phyloP scores from a whole-genome alignment of 2,888 invertebrate species.

The Nineta flava region DNA sequence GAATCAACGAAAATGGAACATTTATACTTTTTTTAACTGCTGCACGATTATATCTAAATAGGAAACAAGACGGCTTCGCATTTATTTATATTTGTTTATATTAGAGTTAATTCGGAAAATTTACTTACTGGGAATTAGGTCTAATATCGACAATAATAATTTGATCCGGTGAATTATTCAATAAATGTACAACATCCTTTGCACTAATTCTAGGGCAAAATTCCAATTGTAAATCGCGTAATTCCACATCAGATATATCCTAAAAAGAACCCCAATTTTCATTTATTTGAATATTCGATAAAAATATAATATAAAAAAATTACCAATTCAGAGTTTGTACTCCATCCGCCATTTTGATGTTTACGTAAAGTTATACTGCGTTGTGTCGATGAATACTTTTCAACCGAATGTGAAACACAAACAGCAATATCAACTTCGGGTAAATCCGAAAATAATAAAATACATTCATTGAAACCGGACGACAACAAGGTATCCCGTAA shows the following conservation, averaged over 20 bases:
- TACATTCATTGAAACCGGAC: conserved; percentile 97
- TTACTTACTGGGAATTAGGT: conserved; percentile 38
- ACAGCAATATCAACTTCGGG: conserved; percentile 93
- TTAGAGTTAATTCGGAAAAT: no score
- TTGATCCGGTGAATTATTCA: conserved; percentile 39
- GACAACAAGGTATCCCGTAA: conserved; percentile 65
- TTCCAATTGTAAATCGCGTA: conserved; percentile 55
- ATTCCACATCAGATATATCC: conserved; percentile 52
- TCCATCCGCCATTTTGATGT: conserved; percentile 37
- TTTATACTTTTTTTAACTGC: conserved; percentile 71
- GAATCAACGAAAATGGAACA: conserved; percentile 71
- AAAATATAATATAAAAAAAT: conserved; percentile 3
- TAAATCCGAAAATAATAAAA: conserved; percentile 93
- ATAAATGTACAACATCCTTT: conserved; percentile 61
- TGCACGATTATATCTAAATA: conserved; percentile 56
- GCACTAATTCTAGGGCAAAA: conserved; percentile 72
- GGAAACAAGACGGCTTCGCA: no score
- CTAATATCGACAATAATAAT: conserved; percentile 55
- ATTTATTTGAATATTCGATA: not conserved
- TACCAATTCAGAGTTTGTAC: conserved; percentile 16
- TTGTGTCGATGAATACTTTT: conserved; percentile 73
- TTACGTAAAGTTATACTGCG: conserved; percentile 74
- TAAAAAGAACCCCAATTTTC: conserved; percentile 21
- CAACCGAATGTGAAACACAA: conserved; percentile 76
- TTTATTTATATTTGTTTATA: no score